Evolutionary conservation across 1,140 invertebrate species (phyloP), one percentile per base, ranked within the genome.

Genomic region (Drosophila auraria): DNA sequence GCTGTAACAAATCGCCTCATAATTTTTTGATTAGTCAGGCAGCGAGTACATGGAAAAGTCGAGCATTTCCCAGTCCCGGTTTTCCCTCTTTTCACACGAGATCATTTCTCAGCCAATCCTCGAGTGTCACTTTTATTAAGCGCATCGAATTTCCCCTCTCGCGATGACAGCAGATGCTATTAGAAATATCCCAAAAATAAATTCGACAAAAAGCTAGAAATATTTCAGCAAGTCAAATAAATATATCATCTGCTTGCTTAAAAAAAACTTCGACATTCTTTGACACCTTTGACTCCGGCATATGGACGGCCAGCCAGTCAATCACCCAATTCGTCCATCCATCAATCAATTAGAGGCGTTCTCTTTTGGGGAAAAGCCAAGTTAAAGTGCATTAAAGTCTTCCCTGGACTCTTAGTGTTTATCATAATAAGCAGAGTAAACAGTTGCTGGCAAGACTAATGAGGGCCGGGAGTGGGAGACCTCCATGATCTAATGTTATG

Each of bases 401-500:
- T 45, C 60, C 47, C 25, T 58, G 58, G 33, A 73, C 56, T 79
- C 78, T 70, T 82, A 66, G 79, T 90, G 84, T 76, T 89, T 84
- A 84, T 90, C 77, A 68, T 89, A 89, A 90, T 90, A 90, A 87
- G 84, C 78, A 69, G 70, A 77, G 81, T 69, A 89, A 84, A 89
- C 84, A 89, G 70, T 89, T 83, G 74, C 76, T 51, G 36, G n/a
- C 70, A 60, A 77, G 82, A 84, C 84, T 89, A 89, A 89, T 89
- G 84, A 89, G 84, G 69, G 72, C 45, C 49, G n/a, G 20, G 51
- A 33, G 44, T 51, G 70, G 53, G 27, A 12, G 72, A 72, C 53
- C 40, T 71, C 49, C 59, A 69, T 83, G 80, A 91, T 91, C 83
- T 91, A 91, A 91, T 91, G 87, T 91, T 91, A 91, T 91, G 87